Percentiles rank a stretch among this genome's conserved stretches.
phyloP scores from a whole-genome alignment of 1,140 invertebrate genomes.

The Brachionus rubens region DNA sequence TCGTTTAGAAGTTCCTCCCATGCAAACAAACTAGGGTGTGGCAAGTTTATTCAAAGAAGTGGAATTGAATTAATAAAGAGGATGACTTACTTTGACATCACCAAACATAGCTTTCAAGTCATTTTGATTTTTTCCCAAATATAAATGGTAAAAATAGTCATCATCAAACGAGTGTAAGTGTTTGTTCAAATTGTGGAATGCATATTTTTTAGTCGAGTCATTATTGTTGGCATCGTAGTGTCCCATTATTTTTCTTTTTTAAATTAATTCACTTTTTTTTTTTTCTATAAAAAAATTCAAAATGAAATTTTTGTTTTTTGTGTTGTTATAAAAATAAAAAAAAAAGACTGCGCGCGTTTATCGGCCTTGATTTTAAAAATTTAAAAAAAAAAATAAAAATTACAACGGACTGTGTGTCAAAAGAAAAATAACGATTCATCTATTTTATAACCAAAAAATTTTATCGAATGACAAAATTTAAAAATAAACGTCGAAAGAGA shows the following conservation, averaged over 20 bases:
- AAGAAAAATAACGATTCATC: too few species aligned
- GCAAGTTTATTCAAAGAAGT: background rate
- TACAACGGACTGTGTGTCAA: too few species aligned
- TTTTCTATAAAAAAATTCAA: too few species aligned
- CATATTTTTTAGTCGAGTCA: background rate
- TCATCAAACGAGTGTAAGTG: slow-evolving; percentile 49
- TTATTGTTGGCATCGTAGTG: background rate
- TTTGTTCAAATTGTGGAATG: slow-evolving; percentile 29
- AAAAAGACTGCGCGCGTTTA: too few species aligned
- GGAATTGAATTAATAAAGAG: background rate
- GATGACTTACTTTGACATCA: slow-evolving; percentile 73
- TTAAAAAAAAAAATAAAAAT: too few species aligned
- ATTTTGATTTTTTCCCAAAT: slow-evolving; percentile 81
- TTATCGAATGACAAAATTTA: too few species aligned
- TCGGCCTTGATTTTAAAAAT: too few species aligned
- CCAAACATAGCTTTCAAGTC: slow-evolving; percentile 85
- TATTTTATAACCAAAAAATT: too few species aligned
- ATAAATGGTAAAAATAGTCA: slow-evolving; percentile 89
- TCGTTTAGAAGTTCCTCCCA: slow-evolving; percentile 89
- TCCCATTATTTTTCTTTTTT: slow-evolving; percentile 1
- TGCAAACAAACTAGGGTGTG: slow-evolving; percentile 79
- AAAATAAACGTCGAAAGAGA: too few species aligned
- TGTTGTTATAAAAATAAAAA: too few species aligned
- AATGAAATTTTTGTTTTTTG: too few species aligned
- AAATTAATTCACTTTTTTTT: too few species aligned